Evolutionary conservation across 1,140 invertebrate species (phyloP).

Genomic region (Megalopta genalis): DNA sequence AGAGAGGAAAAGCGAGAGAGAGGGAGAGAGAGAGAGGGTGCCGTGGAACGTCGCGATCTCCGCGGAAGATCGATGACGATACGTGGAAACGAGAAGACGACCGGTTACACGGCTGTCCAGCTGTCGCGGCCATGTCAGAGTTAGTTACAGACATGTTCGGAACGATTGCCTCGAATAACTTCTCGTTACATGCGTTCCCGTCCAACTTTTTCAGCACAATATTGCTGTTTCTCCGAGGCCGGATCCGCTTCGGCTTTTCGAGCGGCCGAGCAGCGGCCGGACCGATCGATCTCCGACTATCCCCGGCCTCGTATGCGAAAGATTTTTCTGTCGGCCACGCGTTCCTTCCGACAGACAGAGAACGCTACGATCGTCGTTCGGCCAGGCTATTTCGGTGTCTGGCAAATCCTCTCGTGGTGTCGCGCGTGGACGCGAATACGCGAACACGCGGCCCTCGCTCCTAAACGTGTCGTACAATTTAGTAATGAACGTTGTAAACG

Average conservation of each 20-base stretch:
- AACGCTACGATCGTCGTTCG: constrained; percentile 9
- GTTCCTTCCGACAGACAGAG: background rate
- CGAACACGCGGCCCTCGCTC: constrained; percentile 5
- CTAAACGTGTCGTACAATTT: constrained; percentile 44
- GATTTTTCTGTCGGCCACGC: background rate
- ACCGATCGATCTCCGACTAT: background rate
- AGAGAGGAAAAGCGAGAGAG: too few relatives aligned
- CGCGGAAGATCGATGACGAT: constrained; percentile 48
- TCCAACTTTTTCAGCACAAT: background rate
- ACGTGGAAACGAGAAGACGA: constrained; percentile 36
- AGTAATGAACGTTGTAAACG: constrained; percentile 46
- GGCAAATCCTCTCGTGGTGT: constrained; percentile 38
- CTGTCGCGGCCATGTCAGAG: constrained; percentile 53
- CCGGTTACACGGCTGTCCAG: constrained; percentile 46
- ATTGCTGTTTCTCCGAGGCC: constrained; percentile 1
- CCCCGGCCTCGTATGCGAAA: background rate
- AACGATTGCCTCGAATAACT: constrained; percentile 39
- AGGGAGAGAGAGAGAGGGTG: too few relatives aligned
- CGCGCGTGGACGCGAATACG: constrained; percentile 24
- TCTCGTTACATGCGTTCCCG: constrained; percentile 22
- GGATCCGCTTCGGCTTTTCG: background rate
- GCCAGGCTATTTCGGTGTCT: constrained; percentile 49
- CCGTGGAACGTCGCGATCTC: constrained; percentile 19
- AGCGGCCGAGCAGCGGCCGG: too few relatives aligned
- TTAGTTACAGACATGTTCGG: constrained; percentile 35